Percentiles rank a stretch among this genome's conserved stretches.
phyloP scores from a whole-genome alignment of 2,888 invertebrate species.

The Watsonalla binaria region DNA sequence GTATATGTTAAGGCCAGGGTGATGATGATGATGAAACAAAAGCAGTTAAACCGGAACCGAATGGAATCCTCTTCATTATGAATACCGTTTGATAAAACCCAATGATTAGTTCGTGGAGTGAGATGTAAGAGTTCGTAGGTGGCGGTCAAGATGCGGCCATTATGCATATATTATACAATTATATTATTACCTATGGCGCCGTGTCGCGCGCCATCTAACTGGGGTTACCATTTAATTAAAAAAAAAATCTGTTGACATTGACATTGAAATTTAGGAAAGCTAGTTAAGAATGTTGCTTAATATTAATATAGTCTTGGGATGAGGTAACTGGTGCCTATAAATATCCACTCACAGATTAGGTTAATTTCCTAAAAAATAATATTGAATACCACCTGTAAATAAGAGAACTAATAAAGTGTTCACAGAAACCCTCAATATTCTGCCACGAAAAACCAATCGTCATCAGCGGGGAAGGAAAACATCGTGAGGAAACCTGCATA shows the following conservation, averaged over 20 bases:
- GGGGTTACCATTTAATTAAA: constrained; percentile 1
- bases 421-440: no score
- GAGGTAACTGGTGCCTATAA: no score
- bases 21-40: neutral
- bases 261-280: no score
- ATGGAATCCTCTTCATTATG: neutral
- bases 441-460: no score
- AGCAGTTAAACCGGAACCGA: neutral
- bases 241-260: neutral
- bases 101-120: constrained; percentile 11
- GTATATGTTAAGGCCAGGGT: no score
- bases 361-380: no score
- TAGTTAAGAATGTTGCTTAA: no score
- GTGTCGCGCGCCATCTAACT: constrained; percentile 3
- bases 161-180: constrained; percentile 31
- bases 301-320: neutral
- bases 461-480: no score
- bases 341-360: no score
- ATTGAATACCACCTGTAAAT: no score
- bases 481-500: no score
- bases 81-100: neutral
- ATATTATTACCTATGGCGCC: constrained; percentile 14
- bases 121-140: constrained; percentile 17
- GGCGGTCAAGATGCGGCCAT: constrained; percentile 19
- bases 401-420: no score